These are phyloP conservation scores for Erythrocebus patas DNA, from an alignment of 2,113 vertebrate species.

Conservation along the genomic window DNA sequence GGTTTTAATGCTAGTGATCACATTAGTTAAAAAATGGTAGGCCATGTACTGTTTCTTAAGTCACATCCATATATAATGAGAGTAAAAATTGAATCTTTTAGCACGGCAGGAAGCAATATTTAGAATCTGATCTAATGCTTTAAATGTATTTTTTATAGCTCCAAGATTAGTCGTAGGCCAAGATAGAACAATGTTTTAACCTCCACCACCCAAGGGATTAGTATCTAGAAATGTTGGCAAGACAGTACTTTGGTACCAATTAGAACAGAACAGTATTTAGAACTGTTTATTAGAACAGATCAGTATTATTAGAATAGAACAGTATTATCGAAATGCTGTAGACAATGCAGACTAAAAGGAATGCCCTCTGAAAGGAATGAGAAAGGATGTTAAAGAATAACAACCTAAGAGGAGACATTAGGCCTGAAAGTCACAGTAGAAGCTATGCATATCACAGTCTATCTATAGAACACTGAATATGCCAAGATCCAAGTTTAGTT, in stretches of 20 bases:
- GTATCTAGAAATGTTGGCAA: not conserved
- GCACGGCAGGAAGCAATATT: not conserved
- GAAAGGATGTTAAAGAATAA: not conserved
- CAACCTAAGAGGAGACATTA: not conserved
- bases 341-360: not conserved
- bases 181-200: not conserved
- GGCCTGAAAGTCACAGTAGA: not conserved
- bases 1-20: not conserved
- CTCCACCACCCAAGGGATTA: not conserved
- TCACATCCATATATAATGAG: not conserved
- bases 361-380: not conserved
- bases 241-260: not conserved
- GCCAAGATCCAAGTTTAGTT: not conserved
- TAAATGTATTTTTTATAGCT: not conserved
- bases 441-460: not conserved
- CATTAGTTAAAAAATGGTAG: not conserved
- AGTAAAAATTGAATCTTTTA: not conserved
- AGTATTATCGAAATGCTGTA: not conserved
- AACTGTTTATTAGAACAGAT: not conserved
- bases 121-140: constrained; percentile 37
- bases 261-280: not conserved
- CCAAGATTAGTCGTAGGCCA: not conserved
- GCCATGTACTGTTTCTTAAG: not conserved
- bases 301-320: not conserved
- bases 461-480: not conserved